Evolutionary conservation across 2,797 vertebrate species (phyloP).

Genomic region (Otolemur crassicaudatus): DNA sequence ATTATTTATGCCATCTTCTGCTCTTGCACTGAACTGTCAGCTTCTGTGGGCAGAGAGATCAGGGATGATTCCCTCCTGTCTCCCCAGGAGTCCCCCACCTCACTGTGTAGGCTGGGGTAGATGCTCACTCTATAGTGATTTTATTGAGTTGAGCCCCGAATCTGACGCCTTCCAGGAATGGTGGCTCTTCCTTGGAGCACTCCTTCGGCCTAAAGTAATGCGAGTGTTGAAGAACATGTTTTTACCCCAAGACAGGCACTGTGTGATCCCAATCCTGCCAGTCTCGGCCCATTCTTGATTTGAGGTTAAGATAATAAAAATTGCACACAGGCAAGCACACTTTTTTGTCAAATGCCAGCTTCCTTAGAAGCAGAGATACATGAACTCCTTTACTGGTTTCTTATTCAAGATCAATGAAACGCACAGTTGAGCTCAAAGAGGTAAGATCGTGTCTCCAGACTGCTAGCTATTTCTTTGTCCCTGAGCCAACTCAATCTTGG

Average conservation of each 20-base stretch:
- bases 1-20: background rate
- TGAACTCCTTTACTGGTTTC: background rate
- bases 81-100: background rate
- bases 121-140: background rate
- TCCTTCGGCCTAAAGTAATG: background rate
- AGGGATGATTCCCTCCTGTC: background rate
- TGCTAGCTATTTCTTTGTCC: conserved; percentile 27
- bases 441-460: conserved; percentile 27
- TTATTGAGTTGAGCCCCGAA: background rate
- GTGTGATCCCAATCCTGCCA: background rate
- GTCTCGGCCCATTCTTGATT: background rate
- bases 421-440: background rate
- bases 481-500: conserved; percentile 6
- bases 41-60: background rate
- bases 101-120: background rate
- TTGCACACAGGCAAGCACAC: background rate
- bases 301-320: conserved; percentile 20
- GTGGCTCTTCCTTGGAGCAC: background rate
- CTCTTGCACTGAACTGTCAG: background rate
- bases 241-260: background rate
- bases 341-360: conserved; percentile 24
- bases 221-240: background rate
- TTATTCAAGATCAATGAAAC: conserved; percentile 60
- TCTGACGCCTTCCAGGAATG: rapidly evolving
- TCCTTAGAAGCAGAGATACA: background rate